Evolutionary conservation across 2,113 vertebrate species (phyloP).

Genomic region (Argyrosomus japonicus): DNA sequence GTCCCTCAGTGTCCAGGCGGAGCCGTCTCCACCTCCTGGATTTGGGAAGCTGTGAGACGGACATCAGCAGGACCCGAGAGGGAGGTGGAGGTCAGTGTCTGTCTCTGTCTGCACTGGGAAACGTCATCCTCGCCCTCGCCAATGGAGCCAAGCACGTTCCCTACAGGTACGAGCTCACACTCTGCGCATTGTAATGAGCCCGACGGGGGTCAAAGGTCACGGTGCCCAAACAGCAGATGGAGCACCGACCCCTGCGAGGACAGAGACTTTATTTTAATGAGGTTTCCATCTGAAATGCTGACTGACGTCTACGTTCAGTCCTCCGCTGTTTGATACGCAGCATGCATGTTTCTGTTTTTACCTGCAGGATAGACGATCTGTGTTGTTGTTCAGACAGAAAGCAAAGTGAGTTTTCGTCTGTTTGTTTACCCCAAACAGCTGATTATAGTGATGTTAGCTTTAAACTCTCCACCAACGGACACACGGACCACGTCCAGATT

Average conservation of each 20-base stretch:
- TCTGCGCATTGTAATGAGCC: slow-evolving; percentile 4
- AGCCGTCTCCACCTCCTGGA: slow-evolving; percentile 95
- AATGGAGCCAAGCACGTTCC: slow-evolving; percentile 94
- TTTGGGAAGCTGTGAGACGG: slow-evolving; percentile 91
- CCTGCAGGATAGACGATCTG: not conserved
- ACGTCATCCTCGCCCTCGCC: slow-evolving; percentile 91
- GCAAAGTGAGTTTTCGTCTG: no score
- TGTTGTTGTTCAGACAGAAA: not conserved
- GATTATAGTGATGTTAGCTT: no score
- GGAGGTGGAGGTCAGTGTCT: slow-evolving; percentile 86
- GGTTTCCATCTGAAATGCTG: slow-evolving; percentile 19
- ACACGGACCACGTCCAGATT: no score
- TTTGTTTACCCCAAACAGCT: no score
- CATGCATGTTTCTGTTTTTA: not conserved
- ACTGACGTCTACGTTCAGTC: not conserved
- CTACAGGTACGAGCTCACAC: slow-evolving; percentile 84
- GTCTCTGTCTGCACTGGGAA: slow-evolving; percentile 91
- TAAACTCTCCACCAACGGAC: no score
- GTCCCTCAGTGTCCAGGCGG: slow-evolving; percentile 88
- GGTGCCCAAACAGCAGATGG: slow-evolving; percentile 12
- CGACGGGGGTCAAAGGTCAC: slow-evolving; percentile 21
- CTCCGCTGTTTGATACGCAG: slow-evolving; percentile 6
- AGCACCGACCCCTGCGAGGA: not conserved
- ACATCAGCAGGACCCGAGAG: slow-evolving; percentile 87
- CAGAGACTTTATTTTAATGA: slow-evolving; percentile 20